Base-by-base conservation (phyloP, 1,140 invertebrate species). In the Cryptotermes secundus region DNA sequence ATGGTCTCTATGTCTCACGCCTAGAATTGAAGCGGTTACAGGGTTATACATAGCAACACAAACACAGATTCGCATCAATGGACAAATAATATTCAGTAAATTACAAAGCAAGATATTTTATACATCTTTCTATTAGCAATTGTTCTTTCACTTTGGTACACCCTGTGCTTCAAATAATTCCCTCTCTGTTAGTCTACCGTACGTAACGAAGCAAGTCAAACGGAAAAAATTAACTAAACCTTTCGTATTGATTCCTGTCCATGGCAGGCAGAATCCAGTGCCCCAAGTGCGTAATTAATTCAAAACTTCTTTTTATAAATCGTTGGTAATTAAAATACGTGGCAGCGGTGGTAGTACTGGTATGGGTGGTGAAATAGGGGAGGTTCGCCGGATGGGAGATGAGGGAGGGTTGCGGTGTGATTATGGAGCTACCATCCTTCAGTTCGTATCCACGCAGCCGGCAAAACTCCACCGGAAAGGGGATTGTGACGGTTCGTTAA, bases 271-370 rank as follows among this genome's bases (percentile, higher is more conserved):
- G 59, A 72, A 72, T 72, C 59, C 59, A 72, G 59, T 72, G 59
- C 59, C 59, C 59, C 59, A 72, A 72, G 59, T 72, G 59, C 59
- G 59, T 72, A 72, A 72, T 72, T 72, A 72, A 72, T 72, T 72
- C 59, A 72, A 72, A 72, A 72, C 59, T 72, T 72, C 59, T 72
- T 72, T 72, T 72, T 72, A 72, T 72, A 72, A 72, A 72, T 72
- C 59, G 59, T 72, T 72, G 59, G 59, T 72, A 72, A 72, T 72
- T 72, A 72, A 72, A 72, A 72, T 72, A 72, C n/a, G 59, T 72
- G 59, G 53, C 53, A 59, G 53, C 53, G 53, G 53, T 59, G 53
- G 59, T 72, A 31, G 59, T 31, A 72, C 59, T 72, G n/a, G 59
- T 72, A 31, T 31, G 59, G 59, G 16, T 49, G 16, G 45, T 16